Percentiles rank a stretch among this genome's conserved stretches.
phyloP scores from a whole-genome alignment of 2,113 vertebrate genomes.

The Empidonax alnorum region DNA sequence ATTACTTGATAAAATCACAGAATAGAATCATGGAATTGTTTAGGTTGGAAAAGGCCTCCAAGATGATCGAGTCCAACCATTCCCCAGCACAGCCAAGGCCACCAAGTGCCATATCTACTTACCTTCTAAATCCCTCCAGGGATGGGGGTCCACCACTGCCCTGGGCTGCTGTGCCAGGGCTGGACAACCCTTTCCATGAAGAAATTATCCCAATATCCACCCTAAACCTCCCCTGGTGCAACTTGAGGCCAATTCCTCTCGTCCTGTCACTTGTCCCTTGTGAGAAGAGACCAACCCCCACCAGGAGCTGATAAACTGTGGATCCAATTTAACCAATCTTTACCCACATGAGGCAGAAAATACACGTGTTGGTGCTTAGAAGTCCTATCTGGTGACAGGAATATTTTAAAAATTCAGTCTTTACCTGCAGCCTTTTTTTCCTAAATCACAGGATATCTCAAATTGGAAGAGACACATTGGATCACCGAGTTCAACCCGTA shows the following conservation, averaged over 20 bases:
- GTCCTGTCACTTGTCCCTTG: background rate
- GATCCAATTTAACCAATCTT: background rate
- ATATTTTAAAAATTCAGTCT: background rate
- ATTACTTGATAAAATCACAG: background rate
- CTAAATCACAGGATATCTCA: background rate
- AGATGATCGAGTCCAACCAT: background rate
- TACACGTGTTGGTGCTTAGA: background rate
- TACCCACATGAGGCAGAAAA: background rate
- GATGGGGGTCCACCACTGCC: background rate
- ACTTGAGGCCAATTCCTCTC: background rate
- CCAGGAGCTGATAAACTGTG: background rate
- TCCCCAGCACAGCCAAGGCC: background rate
- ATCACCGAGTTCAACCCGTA: background rate
- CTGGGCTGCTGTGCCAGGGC: background rate
- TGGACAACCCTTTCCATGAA: background rate
- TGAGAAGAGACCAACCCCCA: too few relatives aligned
- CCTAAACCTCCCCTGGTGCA: background rate
- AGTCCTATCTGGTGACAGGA: background rate
- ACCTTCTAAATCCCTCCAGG: background rate
- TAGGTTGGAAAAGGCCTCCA: background rate
- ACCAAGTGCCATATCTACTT: background rate
- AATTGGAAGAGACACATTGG: background rate
- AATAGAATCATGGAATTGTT: background rate
- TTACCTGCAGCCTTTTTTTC: background rate
- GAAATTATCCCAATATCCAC: background rate